phyloP scores from a whole-genome alignment of 2,888 invertebrate genomes.

The Venusia cambrica region DNA sequence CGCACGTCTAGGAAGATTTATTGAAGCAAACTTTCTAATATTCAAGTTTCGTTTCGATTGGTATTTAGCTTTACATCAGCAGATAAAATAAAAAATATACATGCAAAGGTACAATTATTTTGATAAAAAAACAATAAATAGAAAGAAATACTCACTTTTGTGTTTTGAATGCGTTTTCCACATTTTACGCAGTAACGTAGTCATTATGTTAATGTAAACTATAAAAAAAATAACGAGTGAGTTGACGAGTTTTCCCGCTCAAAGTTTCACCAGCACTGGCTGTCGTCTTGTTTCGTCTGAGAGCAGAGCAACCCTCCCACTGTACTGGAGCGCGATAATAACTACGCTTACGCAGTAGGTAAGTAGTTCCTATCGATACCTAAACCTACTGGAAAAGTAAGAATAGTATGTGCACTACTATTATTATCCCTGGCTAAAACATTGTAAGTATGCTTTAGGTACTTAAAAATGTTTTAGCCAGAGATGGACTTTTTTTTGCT shows the following conservation, averaged over 20 bases:
- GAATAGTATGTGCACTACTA: too few species aligned
- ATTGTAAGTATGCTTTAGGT: too few species aligned
- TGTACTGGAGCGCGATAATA: constrained; percentile 34
- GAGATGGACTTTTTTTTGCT: too few species aligned
- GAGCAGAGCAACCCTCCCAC: constrained; percentile 47
- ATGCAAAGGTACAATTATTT: not conserved
- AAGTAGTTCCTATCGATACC: not conserved
- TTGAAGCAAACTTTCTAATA: too few species aligned
- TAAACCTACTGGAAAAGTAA: not conserved
- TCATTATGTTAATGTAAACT: constrained; percentile 47
- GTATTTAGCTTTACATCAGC: constrained; percentile 1
- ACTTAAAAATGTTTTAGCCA: too few species aligned
- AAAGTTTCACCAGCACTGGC: constrained; percentile 43
- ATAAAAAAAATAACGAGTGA: constrained; percentile 18
- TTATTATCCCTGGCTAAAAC: too few species aligned
- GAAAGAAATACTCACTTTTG: constrained; percentile 80
- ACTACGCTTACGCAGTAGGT: constrained; percentile 7
- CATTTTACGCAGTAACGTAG: constrained; percentile 83
- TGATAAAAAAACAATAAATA: too few species aligned
- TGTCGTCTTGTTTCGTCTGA: constrained; percentile 36
- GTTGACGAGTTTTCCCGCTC: constrained; percentile 55
- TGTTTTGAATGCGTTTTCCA: constrained; percentile 85
- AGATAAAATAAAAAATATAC: not conserved
- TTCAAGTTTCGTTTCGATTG: too few species aligned
- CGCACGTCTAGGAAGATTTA: too few species aligned